Evolutionary conservation across 2,888 invertebrate species (phyloP).

Genomic region (Congeria kusceri): DNA sequence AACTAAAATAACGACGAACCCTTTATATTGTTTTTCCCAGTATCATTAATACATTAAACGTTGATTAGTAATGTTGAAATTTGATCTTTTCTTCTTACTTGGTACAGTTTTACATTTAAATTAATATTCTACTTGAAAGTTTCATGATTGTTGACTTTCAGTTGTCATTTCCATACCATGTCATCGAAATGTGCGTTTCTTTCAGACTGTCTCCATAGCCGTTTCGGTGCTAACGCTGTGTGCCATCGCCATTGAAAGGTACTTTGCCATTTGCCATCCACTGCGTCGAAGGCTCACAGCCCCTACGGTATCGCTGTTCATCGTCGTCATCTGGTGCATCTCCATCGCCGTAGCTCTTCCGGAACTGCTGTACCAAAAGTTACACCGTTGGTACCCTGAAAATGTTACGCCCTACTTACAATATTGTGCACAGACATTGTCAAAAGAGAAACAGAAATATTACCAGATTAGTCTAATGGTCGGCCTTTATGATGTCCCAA

Average conservation of each 20-base stretch:
- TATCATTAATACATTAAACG: too few species aligned
- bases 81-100: too few species aligned
- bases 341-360: constrained; percentile 87
- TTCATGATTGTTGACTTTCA: too few species aligned
- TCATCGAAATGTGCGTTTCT: too few species aligned
- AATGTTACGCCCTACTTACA: constrained; percentile 74
- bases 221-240: constrained; percentile 96
- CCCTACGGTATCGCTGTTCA: constrained; percentile 92
- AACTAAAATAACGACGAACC: too few species aligned
- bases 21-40: too few species aligned
- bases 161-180: too few species aligned
- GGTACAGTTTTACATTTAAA: too few species aligned
- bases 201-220: constrained; percentile 95
- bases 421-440: constrained; percentile 68
- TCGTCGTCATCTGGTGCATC: constrained; percentile 93
- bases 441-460: constrained; percentile 57
- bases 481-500: constrained; percentile 91
- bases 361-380: constrained; percentile 73
- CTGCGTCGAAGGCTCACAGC: constrained; percentile 94
- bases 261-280: constrained; percentile 97
- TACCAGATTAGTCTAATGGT: constrained; percentile 76
- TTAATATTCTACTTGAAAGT: too few species aligned
- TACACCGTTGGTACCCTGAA: constrained; percentile 63
- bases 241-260: constrained; percentile 96
- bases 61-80: too few species aligned